Base-by-base conservation (phyloP, 2,888 invertebrate species). In the Lasioglossum calceatum region DNA sequence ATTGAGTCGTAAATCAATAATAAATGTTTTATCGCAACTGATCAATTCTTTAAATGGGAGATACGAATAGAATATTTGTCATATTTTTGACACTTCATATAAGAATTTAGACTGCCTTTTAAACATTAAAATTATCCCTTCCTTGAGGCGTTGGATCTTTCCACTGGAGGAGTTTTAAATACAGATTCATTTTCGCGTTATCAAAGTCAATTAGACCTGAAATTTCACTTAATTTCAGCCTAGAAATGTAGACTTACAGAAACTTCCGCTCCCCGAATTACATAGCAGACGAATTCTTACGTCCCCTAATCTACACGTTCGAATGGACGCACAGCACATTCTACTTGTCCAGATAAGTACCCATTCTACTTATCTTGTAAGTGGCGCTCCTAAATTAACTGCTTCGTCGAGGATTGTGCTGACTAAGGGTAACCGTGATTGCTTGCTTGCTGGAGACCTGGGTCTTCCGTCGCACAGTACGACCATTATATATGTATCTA, bases 351-450 rank as follows among this genome's bases (percentile, higher is more conserved):
- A 70, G 36, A 39, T 70, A 39, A 70, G 36, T 70, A 36, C 36
- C 23, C 32, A 64, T 70, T 70, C 70, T 70, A 36, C 70, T 70
- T 70, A 70, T 70, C 70, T 70, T 70, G 36, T 39, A 70, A 70
- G 70, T 12, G 70, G 70, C 70, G 36, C 36, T 70, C 70, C 39
- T 70, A 70, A 70, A 36, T 70, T 39, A 70, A 39, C 36, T 70
- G 70, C 23, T 70, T 70, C 36, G 12, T 27, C 67, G 50, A 27
- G 27, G 77, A 39, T 77, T 67, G 44, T 7, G 39, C 61, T 77
- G 23, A 42, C 77, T 77, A 39, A 58, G 23, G n/a, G 58, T 32
- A 42, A 27, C 27, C 42, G 39, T 73, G 39, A 70, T 70, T 70
- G 36, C 70, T 70, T 12, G 32, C 67, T 36, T 36, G 36, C 36